Conservation (phyloP, 2,113 vertebrate species). For the Trichechus manatus region DNA sequence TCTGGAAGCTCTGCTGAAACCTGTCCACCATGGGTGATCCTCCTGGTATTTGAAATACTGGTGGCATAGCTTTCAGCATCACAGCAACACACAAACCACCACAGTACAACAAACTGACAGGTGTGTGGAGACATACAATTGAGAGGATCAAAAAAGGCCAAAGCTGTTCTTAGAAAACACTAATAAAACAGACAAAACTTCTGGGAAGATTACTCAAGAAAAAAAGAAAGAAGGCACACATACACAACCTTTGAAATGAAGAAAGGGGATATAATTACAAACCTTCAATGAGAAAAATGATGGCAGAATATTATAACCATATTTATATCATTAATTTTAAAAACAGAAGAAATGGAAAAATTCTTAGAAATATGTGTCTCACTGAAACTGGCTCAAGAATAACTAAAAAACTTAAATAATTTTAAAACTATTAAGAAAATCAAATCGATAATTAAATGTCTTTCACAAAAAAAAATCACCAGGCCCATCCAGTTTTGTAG, state of each 20-base stretch:
- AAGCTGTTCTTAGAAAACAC: neutral
- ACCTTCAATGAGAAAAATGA: neutral
- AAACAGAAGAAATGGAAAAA: constrained; percentile 29
- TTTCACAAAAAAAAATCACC: neutral
- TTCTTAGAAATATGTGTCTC: neutral
- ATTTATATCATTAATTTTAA: neutral
- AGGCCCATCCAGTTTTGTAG: neutral
- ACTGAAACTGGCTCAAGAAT: neutral
- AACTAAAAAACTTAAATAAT: neutral
- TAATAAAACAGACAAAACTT: neutral
- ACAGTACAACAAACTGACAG: too few relatives aligned
- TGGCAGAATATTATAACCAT: neutral
- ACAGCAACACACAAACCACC: too few relatives aligned
- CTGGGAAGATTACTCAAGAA: neutral
- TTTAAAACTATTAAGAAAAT: neutral
- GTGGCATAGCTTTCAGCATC: too few relatives aligned
- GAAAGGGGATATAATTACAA: neutral
- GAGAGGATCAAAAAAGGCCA: neutral
- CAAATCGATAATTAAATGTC: neutral
- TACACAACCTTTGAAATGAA: neutral
- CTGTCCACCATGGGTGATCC: too few relatives aligned
- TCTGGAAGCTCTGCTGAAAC: too few relatives aligned
- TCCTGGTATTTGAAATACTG: too few relatives aligned
- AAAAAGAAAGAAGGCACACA: neutral
- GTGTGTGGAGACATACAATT: neutral